Evolutionary conservation across 2,797 vertebrate species (phyloP).

Genomic region (Garrulus glandarius): DNA sequence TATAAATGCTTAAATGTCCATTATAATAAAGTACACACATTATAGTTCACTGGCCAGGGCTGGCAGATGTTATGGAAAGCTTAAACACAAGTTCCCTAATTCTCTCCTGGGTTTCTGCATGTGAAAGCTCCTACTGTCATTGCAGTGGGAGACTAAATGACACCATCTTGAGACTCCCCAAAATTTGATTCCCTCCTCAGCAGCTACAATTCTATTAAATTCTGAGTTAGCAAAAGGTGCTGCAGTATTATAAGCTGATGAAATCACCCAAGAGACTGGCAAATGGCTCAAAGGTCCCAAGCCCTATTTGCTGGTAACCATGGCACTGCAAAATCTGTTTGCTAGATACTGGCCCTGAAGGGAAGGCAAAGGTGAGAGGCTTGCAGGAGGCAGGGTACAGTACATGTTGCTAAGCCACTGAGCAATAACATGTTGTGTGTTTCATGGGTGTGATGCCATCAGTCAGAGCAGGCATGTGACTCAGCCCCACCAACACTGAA

Average conservation of each 20-base stretch:
- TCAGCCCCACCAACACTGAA: slow-evolving; percentile 6
- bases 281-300: neutral
- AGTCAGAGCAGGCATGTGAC: slow-evolving; percentile 52
- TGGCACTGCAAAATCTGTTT: slow-evolving; percentile 49
- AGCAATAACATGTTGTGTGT: slow-evolving; percentile 5
- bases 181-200: neutral
- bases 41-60: neutral
- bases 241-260: neutral
- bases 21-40: neutral
- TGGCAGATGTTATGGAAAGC: neutral
- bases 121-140: neutral
- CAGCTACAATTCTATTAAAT: neutral
- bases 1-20: neutral
- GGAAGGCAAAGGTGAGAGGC: slow-evolving; percentile 22
- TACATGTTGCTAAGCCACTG: slow-evolving; percentile 39
- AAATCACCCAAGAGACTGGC: neutral
- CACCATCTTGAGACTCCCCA: neutral
- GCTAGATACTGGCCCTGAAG: slow-evolving; percentile 59
- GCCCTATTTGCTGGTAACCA: slow-evolving; percentile 32
- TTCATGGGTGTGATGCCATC: slow-evolving; percentile 36
- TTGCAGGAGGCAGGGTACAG: neutral
- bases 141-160: neutral
- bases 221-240: neutral
- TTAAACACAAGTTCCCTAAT: neutral
- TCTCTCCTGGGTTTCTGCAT: neutral